These are phyloP conservation scores for Pachyrhynchus sulphureomaculatus DNA, from an alignment of 1,140 invertebrate genomes.

Conservation along the genomic window DNA sequence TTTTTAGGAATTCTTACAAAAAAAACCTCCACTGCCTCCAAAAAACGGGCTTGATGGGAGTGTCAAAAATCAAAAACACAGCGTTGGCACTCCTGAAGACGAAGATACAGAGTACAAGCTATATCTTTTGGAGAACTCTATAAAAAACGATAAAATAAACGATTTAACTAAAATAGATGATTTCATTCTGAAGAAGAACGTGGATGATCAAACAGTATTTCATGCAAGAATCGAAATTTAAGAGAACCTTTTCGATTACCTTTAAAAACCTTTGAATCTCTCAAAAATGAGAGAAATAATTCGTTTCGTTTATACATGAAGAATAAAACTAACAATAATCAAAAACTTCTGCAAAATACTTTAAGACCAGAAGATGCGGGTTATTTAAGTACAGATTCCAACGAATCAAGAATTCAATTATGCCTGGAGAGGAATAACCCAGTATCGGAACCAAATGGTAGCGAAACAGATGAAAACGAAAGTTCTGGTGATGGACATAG, in stretches of 20 bases:
- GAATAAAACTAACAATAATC: not conserved
- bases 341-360: constrained; percentile 24
- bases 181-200: constrained; percentile 23
- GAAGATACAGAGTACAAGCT: constrained; percentile 20
- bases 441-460: not conserved
- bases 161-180: constrained; percentile 27
- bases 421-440: not conserved
- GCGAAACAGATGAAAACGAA: constrained; percentile 53
- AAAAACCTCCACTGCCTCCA: constrained; percentile 55
- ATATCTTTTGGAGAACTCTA: constrained; percentile 29
- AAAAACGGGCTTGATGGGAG: constrained; percentile 67
- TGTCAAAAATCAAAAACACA: constrained; percentile 49
- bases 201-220: constrained; percentile 23
- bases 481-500: constrained; percentile 72
- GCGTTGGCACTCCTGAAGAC: constrained; percentile 45
- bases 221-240: constrained; percentile 2
- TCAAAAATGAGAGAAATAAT: not conserved
- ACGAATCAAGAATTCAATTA: constrained; percentile 50
- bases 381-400: constrained; percentile 76
- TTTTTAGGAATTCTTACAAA: no score
- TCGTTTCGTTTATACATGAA: not conserved
- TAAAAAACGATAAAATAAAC: constrained; percentile 18
- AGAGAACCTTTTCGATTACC: not conserved
- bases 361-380: constrained; percentile 64
- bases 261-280: not conserved